Evolutionary conservation across 2,113 vertebrate genomes (phyloP).

Genomic region (Hoplias malabaricus): DNA sequence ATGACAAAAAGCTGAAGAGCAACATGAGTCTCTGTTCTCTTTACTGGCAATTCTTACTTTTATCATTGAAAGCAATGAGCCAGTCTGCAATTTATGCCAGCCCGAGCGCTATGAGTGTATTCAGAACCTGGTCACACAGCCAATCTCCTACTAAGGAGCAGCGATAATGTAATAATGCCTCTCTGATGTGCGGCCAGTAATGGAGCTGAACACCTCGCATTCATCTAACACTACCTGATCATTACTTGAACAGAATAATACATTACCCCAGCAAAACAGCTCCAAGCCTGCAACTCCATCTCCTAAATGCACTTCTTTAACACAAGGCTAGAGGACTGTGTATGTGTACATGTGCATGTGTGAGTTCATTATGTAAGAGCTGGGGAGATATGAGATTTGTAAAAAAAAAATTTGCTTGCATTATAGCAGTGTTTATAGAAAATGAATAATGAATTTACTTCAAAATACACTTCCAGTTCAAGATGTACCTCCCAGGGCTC

Average conservation of each 20-base stretch:
- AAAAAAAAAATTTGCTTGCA: too few relatives aligned
- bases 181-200: slow-evolving; percentile 90
- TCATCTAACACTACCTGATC: slow-evolving; percentile 87
- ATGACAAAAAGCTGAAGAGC: slow-evolving; percentile 77
- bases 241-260: slow-evolving; percentile 83
- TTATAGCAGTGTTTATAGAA: too few relatives aligned
- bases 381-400: neutral
- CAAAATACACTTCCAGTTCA: neutral
- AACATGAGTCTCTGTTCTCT: slow-evolving; percentile 78
- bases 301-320: slow-evolving; percentile 42
- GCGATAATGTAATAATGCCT: slow-evolving; percentile 92
- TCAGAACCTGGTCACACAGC: slow-evolving; percentile 88
- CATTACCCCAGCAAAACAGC: slow-evolving; percentile 75
- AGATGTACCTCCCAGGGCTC: neutral
- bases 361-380: neutral
- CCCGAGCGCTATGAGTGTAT: slow-evolving; percentile 86
- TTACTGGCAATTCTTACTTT: slow-evolving; percentile 85
- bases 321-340: slow-evolving; percentile 12
- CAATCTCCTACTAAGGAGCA: slow-evolving; percentile 91
- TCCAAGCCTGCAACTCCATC: slow-evolving; percentile 56
- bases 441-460: neutral
- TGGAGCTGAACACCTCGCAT: slow-evolving; percentile 91
- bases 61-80: slow-evolving; percentile 93
- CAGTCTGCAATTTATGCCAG: slow-evolving; percentile 87
- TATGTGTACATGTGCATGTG: neutral